Evolutionary conservation across 2,113 vertebrate species (phyloP).

Genomic region (Agapornis roseicollis): DNA sequence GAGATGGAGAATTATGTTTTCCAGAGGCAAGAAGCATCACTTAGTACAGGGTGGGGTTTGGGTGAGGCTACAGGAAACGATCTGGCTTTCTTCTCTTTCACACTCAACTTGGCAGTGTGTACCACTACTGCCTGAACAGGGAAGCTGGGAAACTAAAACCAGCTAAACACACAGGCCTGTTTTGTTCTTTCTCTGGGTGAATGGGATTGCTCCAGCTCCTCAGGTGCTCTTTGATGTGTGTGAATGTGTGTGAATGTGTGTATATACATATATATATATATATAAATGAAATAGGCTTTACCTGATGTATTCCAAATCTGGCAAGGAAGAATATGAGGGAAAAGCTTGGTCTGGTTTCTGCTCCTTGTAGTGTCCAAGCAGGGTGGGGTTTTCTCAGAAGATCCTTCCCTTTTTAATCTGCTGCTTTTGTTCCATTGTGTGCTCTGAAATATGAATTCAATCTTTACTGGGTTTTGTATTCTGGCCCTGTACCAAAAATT

Average conservation of each 20-base stretch:
- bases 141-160: not conserved
- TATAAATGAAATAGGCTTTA: not conserved
- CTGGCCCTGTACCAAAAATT: not conserved
- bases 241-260: not conserved
- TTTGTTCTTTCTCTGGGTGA: not conserved
- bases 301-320: not conserved
- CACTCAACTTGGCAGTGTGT: not conserved
- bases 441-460: not conserved
- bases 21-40: not conserved
- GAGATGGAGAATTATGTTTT: not conserved
- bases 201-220: not conserved
- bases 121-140: not conserved
- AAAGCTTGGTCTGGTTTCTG: not conserved
- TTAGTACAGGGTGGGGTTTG: not conserved
- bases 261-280: not conserved
- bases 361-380: not conserved
- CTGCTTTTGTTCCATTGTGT: not conserved
- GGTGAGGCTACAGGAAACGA: not conserved
- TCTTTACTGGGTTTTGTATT: not conserved
- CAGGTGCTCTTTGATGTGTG: not conserved
- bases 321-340: not conserved
- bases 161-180: not conserved
- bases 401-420: not conserved
- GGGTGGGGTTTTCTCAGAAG: not conserved
- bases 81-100: not conserved